Percentiles rank a stretch among this genome's conserved stretches.
Evolutionary conservation across 2,888 invertebrate genomes (phyloP).

Genomic region (Cryptus viduatorius): DNA sequence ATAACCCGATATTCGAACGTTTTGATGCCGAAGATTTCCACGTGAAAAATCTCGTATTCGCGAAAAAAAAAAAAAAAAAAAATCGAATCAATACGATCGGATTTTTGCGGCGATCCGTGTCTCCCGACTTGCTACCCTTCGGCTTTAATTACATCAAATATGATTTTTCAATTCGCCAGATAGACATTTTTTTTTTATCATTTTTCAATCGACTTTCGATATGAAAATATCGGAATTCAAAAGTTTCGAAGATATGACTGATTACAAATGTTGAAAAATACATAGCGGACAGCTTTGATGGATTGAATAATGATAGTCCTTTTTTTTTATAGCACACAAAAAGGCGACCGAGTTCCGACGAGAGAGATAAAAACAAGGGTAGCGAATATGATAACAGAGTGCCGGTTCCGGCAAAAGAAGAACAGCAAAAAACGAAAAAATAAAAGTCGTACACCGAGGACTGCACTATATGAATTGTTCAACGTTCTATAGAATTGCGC

Average conservation of each 20-base stretch:
- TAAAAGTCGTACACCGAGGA: too few relatives aligned
- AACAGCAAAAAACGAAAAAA: too few relatives aligned
- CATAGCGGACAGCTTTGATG: too few relatives aligned
- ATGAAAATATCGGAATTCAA: neutral
- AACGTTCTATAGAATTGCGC: constrained; percentile 23
- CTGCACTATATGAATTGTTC: neutral
- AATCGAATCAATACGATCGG: neutral
- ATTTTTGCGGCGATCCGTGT: neutral
- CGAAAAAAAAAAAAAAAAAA: neutral
- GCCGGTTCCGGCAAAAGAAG: too few relatives aligned
- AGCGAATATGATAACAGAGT: too few relatives aligned
- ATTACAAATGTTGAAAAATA: too few relatives aligned
- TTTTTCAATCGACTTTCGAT: too few relatives aligned
- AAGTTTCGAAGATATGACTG: neutral
- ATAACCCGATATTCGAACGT: neutral
- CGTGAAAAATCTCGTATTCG: neutral
- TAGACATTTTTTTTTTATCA: neutral
- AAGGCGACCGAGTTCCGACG: too few relatives aligned
- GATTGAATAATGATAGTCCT: too few relatives aligned
- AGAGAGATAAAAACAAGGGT: too few relatives aligned
- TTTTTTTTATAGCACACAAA: too few relatives aligned
- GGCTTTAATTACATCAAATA: neutral
- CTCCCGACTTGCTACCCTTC: neutral
- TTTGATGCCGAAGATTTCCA: neutral
- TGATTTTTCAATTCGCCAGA: neutral